These are phyloP conservation scores for Acipenser ruthenus DNA, from an alignment of 2,797 vertebrate species.

Conservation along the genomic window DNA sequence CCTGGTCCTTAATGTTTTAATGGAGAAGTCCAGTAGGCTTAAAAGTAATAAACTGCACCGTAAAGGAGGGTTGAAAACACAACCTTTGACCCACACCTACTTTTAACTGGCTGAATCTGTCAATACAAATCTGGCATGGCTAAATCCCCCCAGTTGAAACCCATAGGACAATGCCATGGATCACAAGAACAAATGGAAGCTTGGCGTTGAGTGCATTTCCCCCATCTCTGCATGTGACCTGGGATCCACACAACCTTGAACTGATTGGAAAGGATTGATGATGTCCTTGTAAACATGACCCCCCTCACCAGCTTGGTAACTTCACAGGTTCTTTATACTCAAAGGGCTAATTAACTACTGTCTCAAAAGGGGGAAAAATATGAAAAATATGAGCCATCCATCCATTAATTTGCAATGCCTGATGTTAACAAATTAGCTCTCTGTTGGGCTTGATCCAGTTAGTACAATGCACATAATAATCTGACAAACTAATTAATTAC, in stretches of 20 bases:
- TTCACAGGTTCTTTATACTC: constrained; percentile 9
- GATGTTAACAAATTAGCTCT: constrained; percentile 22
- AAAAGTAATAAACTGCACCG: no score
- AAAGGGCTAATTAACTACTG: constrained; percentile 22
- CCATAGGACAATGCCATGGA: no score
- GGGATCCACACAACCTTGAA: constrained; percentile 30
- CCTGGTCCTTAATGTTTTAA: no score
- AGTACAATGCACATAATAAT: constrained; percentile 1
- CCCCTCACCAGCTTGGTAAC: background rate
- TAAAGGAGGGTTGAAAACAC: no score
- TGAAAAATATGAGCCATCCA: constrained; percentile 11
- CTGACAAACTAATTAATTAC: background rate
- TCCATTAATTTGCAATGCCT: constrained; percentile 23
- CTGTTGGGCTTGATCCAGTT: background rate
- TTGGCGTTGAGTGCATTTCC: no score
- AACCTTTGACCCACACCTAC: no score
- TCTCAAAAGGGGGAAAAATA: constrained; percentile 11
- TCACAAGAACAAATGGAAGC: no score
- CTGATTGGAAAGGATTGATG: constrained; percentile 31
- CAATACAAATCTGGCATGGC: no score
- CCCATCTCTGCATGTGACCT: no score
- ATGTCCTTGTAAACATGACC: constrained; percentile 3
- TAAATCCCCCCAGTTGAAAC: no score
- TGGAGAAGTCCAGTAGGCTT: no score
- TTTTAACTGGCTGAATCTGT: no score